These are phyloP conservation scores for Ceratosolen fusciceps DNA, from an alignment of 1,140 invertebrate genomes.

Conservation along the genomic window DNA sequence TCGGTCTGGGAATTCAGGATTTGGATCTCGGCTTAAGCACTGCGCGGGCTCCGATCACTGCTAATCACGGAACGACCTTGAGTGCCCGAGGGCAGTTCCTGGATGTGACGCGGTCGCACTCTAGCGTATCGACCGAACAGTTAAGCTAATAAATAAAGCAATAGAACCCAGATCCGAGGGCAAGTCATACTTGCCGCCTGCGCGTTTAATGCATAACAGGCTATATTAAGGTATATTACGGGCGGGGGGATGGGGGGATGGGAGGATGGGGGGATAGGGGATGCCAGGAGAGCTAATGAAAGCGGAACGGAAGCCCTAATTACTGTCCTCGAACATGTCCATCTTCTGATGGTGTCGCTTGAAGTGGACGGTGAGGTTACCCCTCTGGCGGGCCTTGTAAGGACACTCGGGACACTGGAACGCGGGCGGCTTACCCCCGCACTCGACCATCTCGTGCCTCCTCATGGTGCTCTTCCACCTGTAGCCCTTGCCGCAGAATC, in stretches of 20 bases:
- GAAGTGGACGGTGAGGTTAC: constrained; percentile 85
- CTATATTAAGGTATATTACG: too few relatives aligned
- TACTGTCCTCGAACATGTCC: constrained; percentile 56
- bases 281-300: neutral
- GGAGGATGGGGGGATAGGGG: neutral
- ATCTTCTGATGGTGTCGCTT: constrained; percentile 79
- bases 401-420: constrained; percentile 87
- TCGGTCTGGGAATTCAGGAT: neutral
- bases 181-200: constrained; percentile 13
- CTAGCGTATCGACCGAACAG: neutral
- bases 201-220: neutral
- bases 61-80: neutral
- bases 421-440: constrained; percentile 86
- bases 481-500: constrained; percentile 85
- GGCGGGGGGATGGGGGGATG: neutral
- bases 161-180: constrained; percentile 4
- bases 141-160: neutral
- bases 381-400: constrained; percentile 84
- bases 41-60: neutral
- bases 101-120: neutral
- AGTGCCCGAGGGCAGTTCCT: neutral
- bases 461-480: constrained; percentile 86
- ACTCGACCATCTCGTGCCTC: constrained; percentile 87
- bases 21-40: neutral
- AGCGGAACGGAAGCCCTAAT: constrained; percentile 21